Percentiles rank a stretch among this genome's conserved stretches.
Evolutionary conservation across 1,140 invertebrate genomes (phyloP).

Genomic region (Listronotus bonariensis): DNA sequence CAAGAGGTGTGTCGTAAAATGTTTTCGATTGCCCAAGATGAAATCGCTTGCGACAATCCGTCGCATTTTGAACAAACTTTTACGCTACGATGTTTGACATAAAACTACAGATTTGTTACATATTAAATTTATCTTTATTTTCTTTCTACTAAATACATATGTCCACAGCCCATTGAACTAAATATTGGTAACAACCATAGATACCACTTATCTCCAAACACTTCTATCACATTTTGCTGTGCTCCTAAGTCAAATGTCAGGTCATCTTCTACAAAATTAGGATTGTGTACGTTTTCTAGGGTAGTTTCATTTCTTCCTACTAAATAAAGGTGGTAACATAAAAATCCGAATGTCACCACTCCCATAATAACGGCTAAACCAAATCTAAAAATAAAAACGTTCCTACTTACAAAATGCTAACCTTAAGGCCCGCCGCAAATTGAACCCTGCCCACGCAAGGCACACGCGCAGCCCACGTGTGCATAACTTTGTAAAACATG

Average conservation of each 20-base stretch:
- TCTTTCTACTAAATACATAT: constrained; percentile 26
- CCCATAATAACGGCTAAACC: constrained; percentile 28
- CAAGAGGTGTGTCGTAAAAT: too few species aligned
- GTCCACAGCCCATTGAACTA: constrained; percentile 22
- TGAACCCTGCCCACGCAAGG: too few species aligned
- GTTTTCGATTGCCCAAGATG: too few species aligned
- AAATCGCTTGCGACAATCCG: too few species aligned
- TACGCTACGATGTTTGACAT: too few species aligned
- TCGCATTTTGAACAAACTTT: too few species aligned
- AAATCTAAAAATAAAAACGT: constrained; percentile 31
- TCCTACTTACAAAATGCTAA: too few species aligned
- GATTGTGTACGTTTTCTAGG: constrained; percentile 77
- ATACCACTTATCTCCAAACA: constrained; percentile 74
- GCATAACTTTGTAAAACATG: too few species aligned
- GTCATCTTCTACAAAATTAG: constrained; percentile 81
- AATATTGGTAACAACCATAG: constrained; percentile 75
- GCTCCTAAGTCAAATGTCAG: constrained; percentile 79
- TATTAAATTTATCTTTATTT: constrained; percentile 13
- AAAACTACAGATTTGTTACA: too few species aligned
- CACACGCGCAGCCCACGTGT: too few species aligned
- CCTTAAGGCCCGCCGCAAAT: too few species aligned
- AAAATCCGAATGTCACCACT: constrained; percentile 34
- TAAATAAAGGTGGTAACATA: constrained; percentile 41
- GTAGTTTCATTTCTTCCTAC: constrained; percentile 48
- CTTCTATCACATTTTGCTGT: constrained; percentile 75